phyloP scores from a whole-genome alignment of 2,797 vertebrate genomes.

The Danionella dracula region DNA sequence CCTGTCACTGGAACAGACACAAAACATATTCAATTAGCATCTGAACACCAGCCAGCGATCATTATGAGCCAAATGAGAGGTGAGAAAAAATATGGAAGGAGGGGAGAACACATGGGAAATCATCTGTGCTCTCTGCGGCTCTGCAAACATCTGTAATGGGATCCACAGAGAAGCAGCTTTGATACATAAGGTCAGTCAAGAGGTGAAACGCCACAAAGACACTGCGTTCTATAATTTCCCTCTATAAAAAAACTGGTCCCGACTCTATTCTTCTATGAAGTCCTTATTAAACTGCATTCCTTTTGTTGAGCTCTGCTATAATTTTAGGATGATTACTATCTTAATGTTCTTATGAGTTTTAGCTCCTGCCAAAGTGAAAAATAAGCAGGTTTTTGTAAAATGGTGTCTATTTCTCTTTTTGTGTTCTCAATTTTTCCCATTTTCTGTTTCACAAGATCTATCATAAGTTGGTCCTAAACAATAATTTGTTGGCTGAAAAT shows the following conservation, averaged over 20 bases:
- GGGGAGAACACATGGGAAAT: slow-evolving; percentile 42
- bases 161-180: slow-evolving; percentile 22
- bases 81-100: slow-evolving; percentile 25
- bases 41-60: slow-evolving; percentile 33
- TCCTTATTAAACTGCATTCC: too few relatives aligned
- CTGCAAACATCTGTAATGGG: slow-evolving; percentile 34
- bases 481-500: too few relatives aligned
- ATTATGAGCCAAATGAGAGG: slow-evolving; percentile 15
- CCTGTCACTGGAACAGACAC: slow-evolving; percentile 23
- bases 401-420: too few relatives aligned
- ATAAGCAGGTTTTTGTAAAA: too few relatives aligned
- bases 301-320: background rate
- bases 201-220: slow-evolving; percentile 36
- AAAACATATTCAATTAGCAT: slow-evolving; percentile 39
- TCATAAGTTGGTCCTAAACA: too few relatives aligned
- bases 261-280: background rate
- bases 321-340: too few relatives aligned
- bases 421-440: background rate
- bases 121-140: slow-evolving; percentile 22
- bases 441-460: too few relatives aligned
- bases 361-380: too few relatives aligned
- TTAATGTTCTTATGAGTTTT: too few relatives aligned
- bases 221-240: slow-evolving; percentile 26
- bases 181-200: slow-evolving; percentile 27
- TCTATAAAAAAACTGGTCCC: background rate